These are phyloP conservation scores for Radopholus similis DNA, from an alignment of 1,140 invertebrate species.

Conservation along the genomic window DNA sequence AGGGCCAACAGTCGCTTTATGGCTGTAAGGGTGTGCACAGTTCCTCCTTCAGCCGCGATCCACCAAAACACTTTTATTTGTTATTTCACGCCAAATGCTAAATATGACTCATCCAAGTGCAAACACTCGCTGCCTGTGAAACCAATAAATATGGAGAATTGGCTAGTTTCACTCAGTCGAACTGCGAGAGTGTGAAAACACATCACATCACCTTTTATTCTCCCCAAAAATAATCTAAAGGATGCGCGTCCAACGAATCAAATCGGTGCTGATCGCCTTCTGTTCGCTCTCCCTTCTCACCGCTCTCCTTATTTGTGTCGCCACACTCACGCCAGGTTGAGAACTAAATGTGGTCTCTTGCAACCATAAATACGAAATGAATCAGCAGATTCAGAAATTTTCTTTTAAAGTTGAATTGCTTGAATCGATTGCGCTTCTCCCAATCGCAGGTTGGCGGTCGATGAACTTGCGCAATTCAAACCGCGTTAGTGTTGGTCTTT, in stretches of 20 bases:
- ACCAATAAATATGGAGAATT: background rate
- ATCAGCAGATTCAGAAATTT: too few species aligned
- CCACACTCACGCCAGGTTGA: background rate
- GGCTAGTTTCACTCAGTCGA: background rate
- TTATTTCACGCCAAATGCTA: background rate
- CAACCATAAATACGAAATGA: too few species aligned
- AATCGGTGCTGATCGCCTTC: background rate
- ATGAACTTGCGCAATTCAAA: background rate
- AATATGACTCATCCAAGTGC: too few species aligned
- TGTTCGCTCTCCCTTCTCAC: background rate
- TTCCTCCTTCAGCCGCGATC: too few species aligned
- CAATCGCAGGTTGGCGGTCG: background rate
- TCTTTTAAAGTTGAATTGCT: background rate
- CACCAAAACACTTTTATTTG: background rate
- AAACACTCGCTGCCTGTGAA: too few species aligned
- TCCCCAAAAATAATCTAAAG: background rate
- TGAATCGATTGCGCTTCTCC: too few species aligned
- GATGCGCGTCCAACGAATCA: background rate
- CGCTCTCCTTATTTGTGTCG: background rate
- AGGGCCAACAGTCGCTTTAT: too few species aligned
- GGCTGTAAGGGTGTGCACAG: too few species aligned
- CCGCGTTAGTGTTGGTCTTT: background rate
- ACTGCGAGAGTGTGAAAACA: background rate
- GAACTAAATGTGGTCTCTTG: too few species aligned
- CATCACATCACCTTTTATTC: too few species aligned